Base-by-base conservation (phyloP, 2,113 vertebrate species). In the Todiramphus chloris region DNA sequence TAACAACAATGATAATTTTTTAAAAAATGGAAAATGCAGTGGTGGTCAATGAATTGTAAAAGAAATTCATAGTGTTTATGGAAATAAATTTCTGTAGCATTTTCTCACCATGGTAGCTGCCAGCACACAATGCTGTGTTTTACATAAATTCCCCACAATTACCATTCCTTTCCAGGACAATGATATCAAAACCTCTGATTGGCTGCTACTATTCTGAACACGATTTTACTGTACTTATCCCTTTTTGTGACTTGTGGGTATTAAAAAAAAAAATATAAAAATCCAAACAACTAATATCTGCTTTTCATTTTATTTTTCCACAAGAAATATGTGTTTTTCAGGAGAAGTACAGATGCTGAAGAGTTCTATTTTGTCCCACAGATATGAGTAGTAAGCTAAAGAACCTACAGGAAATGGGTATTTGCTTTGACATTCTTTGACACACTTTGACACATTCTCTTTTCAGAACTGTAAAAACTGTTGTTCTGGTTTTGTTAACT, bases 111-210 rank as follows among this genome's bases (percentile, higher is more conserved):
- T 55, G 28, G 72, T 11, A 84, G 9, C 11, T 73, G 17, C 16
- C 43, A 73, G 35, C 12, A 73, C 27, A 60, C 13, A 60, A 51
- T 33, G 1, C 9, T 68, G 25, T 20, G 15, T n/a, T 91, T 81
- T 95, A 39, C 10, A 28, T 77, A 66, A 89, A 66, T 94, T 87
- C 18, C 83, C 31, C 23, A 24, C 19, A 74, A 67, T 58, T 89
- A 50, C 17, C 24, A n/a, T 6, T 81, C 27, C 5, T 9, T 94
- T 93, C 28, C 56, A 81, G 31, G 19, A 63, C 4, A 74, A 70
- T 62, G 5, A 39, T 68, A 44, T 21, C 9, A 53, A 92, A 94
- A 84, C n/a, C 19, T 12, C 12, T 59, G 6, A 50, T 35, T 37
- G 14, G 30, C 7, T 75, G 15, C 46, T 78, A 35, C 11, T 84